These are phyloP conservation scores for Tapera naevia DNA, from an alignment of 2,797 vertebrate genomes.

Conservation along the genomic window DNA sequence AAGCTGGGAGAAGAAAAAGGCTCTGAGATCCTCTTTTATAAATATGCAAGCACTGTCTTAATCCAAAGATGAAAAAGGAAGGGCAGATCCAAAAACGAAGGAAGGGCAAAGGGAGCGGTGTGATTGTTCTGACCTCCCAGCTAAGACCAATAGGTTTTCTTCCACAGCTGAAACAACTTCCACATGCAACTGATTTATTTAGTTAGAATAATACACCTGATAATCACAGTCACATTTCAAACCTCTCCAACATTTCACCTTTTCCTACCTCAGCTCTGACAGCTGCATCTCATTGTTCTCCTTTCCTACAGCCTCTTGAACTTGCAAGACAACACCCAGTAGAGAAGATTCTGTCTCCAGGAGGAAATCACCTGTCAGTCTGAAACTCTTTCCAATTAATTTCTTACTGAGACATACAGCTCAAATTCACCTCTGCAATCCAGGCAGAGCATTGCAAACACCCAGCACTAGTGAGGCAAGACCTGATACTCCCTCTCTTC, in stretches of 20 bases:
- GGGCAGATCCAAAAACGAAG: neutral
- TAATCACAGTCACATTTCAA: neutral
- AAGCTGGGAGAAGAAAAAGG: neutral
- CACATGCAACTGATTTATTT: neutral
- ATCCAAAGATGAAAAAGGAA: neutral
- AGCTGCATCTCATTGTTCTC: neutral
- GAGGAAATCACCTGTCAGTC: neutral
- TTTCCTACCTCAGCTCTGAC: neutral
- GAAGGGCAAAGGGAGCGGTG: accelerated
- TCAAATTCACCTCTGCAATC: neutral
- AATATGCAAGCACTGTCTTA: neutral
- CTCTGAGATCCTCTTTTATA: neutral
- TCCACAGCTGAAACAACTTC: neutral
- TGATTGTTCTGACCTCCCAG: neutral
- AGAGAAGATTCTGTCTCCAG: neutral
- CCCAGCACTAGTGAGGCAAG: neutral
- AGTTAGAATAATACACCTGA: neutral
- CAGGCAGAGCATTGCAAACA: neutral
- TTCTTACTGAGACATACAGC: neutral
- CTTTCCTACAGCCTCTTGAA: neutral
- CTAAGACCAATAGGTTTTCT: neutral
- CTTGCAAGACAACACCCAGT: neutral
- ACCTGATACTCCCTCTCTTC: neutral
- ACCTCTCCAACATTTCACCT: neutral
- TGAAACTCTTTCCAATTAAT: neutral